These are phyloP conservation scores for Anneissia japonica DNA, from an alignment of 35 echinoderm and acorn worm genomes.

Conservation along the genomic window DNA sequence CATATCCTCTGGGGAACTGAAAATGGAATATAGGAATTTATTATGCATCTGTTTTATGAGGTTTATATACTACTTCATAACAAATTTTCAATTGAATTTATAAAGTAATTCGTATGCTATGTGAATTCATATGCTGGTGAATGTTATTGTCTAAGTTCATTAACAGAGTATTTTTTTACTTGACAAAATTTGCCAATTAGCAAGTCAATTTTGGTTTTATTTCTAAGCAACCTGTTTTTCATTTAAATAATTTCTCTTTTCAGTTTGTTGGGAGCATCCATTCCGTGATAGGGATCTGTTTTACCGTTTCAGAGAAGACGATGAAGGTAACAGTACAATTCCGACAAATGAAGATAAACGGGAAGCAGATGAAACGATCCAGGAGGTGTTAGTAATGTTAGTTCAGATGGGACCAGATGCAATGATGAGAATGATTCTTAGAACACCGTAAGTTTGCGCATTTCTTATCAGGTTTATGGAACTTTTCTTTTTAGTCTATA, in stretches of 20 bases:
- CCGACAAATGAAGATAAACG: conserved; percentile 64
- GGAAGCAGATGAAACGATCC: conserved; percentile 74
- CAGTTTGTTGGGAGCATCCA: conserved; percentile 83
- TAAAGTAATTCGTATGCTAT: no score
- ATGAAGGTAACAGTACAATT: conserved; percentile 66
- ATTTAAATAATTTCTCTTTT: neutral
- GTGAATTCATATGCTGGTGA: no score
- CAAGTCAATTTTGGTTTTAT: no score
- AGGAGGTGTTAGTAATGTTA: conserved; percentile 61
- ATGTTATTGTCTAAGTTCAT: no score
- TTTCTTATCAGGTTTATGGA: neutral
- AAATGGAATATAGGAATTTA: no score
- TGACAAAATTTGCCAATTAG: no score
- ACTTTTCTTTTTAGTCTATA: neutral
- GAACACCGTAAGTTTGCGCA: conserved; percentile 82
- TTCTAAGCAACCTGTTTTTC: no score
- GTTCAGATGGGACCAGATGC: conserved; percentile 79
- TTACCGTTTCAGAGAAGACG: conserved; percentile 94
- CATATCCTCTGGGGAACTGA: no score
- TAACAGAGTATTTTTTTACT: no score
- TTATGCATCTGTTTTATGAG: no score
- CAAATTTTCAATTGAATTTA: no score
- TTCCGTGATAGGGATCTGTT: conserved; percentile 74
- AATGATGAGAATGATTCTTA: conserved; percentile 92
- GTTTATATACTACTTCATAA: no score